phyloP scores from a whole-genome alignment of 2,888 invertebrate species.

The Sesia apiformis region DNA sequence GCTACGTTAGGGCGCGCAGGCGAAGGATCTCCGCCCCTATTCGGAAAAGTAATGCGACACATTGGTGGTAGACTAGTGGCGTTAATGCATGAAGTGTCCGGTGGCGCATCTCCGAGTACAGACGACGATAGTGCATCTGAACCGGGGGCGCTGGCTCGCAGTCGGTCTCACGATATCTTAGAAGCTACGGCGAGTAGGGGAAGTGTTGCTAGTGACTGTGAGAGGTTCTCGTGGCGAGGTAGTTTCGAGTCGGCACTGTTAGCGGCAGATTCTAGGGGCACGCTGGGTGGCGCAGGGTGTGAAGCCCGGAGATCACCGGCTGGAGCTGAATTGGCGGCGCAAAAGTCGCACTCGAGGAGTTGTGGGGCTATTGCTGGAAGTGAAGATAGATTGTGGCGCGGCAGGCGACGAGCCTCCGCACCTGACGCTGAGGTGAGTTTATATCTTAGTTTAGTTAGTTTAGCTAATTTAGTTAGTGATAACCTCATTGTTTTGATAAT shows the following conservation, averaged over 20 bases:
- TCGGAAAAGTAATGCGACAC: constrained; percentile 94
- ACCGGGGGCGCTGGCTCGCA: constrained; percentile 80
- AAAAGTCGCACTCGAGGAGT: constrained; percentile 85
- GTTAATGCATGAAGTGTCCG: constrained; percentile 93
- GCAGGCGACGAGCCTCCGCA: constrained; percentile 60
- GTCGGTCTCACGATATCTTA: constrained; percentile 87
- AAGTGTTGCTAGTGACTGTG: constrained; percentile 89
- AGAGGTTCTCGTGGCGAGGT: constrained; percentile 93
- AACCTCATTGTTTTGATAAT: too few relatives aligned
- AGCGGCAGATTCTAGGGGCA: constrained; percentile 89
- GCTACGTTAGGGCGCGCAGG: constrained; percentile 87
- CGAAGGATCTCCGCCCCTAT: constrained; percentile 84
- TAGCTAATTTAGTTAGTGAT: too few relatives aligned
- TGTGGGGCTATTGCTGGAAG: constrained; percentile 89
- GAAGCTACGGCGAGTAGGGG: constrained; percentile 74
- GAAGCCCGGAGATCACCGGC: constrained; percentile 87
- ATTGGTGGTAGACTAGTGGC: constrained; percentile 91
- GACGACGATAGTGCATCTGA: constrained; percentile 84
- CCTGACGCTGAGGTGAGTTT: constrained; percentile 63
- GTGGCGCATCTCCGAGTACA: constrained; percentile 82
- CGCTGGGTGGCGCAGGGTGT: constrained; percentile 82
- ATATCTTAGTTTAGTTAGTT: too few relatives aligned
- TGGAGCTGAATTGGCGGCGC: constrained; percentile 86
- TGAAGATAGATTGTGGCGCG: constrained; percentile 70
- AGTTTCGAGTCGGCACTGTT: constrained; percentile 93